Evolutionary conservation across 2,113 vertebrate genomes (phyloP).

Genomic region (Neolamprologus modestus): DNA sequence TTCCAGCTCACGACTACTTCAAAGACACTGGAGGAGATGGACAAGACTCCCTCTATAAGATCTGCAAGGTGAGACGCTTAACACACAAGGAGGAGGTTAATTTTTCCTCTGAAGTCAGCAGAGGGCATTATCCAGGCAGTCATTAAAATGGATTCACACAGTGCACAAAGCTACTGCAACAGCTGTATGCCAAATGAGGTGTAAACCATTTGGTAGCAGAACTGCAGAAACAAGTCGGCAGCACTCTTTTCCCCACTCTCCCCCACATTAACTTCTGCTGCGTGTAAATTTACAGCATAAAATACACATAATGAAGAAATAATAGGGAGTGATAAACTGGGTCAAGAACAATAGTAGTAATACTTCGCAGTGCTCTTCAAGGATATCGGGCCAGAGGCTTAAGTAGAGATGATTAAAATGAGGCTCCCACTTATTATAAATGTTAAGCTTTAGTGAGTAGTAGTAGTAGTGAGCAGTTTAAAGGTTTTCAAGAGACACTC

Average conservation of each 20-base stretch:
- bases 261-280: background rate
- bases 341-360: background rate
- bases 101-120: background rate
- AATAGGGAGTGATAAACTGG: background rate
- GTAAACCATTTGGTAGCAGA: background rate
- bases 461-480: background rate
- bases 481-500: background rate
- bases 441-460: background rate
- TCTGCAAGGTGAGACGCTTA: slow-evolving; percentile 86
- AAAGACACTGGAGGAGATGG: slow-evolving; percentile 98
- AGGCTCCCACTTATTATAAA: background rate
- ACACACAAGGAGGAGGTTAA: background rate
- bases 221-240: background rate
- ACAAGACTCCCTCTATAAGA: slow-evolving; percentile 98
- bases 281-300: background rate
- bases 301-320: background rate
- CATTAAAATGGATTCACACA: background rate
- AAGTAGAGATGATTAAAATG: background rate
- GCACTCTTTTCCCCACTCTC: background rate
- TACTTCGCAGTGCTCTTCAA: background rate
- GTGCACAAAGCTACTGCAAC: background rate
- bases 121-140: background rate
- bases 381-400: background rate
- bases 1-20: slow-evolving; percentile 99
- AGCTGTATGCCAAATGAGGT: background rate